Base-by-base conservation (phyloP, 2,888 invertebrate genomes). In the Cataglyphis albicans region DNA sequence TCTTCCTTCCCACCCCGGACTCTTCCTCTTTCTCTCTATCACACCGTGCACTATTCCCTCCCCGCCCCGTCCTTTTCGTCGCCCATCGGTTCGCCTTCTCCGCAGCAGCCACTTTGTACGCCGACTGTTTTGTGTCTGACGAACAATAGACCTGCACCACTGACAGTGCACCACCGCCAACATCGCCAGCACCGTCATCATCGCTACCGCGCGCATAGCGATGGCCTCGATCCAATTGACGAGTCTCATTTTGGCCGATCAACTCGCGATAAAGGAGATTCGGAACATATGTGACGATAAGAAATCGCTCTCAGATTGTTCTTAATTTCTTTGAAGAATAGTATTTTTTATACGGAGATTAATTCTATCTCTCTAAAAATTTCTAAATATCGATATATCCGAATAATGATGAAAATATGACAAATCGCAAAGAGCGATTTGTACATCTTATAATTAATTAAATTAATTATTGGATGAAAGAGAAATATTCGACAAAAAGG, bases 101-200 rank as follows among this genome's bases (percentile, higher is more conserved):
- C 91, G 91, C 92, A 88, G 91, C 92, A 93, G 94, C 93, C 94
- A 94, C 94, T 94, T 94, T 94, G 94, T 93, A 92, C 92, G 92
- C 91, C 92, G 93, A 92, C 93, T 94, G 94, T 94, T 94, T 94
- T 94, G 94, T 94, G 92, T 93, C 93, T 91, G 91, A 91, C 91
- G 92, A 93, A 94, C 94, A 94, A 94, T 94, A 84, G 92, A 86
- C 91, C 92, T 93, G 91, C 93, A 90, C 91, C 90, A 92, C 91
- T 91, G 92, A 92, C 90, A 88, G 89, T 90, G 86, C 78, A 90
- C 88, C 76, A 87, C 57, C 80, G 55, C 59, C 32, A 73, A 59
- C 64, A 61, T 57, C 61, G 32, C 81, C 70, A 57, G 57, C 78
- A 78, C 48, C 87, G 80, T 85, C 78, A 72, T 78, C 78, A 81